Percentiles rank a stretch among this genome's conserved stretches.
Conservation (phyloP, 2,888 invertebrate species). For the Metellina segmentata region DNA sequence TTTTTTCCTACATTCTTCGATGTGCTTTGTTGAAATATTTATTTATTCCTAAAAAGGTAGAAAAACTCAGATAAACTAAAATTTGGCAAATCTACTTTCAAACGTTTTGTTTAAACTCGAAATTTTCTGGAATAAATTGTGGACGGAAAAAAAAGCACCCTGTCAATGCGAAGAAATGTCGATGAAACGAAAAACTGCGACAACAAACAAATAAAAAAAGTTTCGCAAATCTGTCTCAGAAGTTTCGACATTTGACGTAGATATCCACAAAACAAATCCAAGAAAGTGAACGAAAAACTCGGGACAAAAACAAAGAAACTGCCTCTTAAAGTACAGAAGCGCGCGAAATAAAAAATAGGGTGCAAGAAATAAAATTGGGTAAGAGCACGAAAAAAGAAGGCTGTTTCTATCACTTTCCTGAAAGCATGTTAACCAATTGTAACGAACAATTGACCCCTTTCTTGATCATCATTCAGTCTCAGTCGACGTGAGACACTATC, state of each 20-base stretch:
- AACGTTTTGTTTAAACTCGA: no score
- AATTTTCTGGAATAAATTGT: no score
- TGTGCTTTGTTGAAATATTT: no score
- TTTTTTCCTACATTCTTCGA: no score
- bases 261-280: conserved; percentile 30
- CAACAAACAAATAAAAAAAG: conserved; percentile 25
- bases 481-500: conserved; percentile 22
- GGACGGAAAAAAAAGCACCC: not conserved
- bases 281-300: conserved; percentile 13
- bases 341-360: not conserved
- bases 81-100: no score
- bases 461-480: conserved; percentile 45
- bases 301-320: conserved; percentile 38
- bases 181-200: not conserved
- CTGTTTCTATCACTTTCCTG: conserved; percentile 25
- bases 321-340: conserved; percentile 7
- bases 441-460: conserved; percentile 26
- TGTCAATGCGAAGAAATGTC: conserved; percentile 2
- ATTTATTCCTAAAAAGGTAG: no score
- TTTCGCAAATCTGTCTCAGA: conserved; percentile 28
- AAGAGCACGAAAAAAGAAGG: not conserved
- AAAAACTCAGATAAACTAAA: no score
- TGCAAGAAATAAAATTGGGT: not conserved
- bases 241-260: conserved; percentile 45
- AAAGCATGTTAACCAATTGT: conserved; percentile 53